Evolutionary conservation across 2,888 invertebrate species (phyloP).

Genomic region (Meganola albula): DNA sequence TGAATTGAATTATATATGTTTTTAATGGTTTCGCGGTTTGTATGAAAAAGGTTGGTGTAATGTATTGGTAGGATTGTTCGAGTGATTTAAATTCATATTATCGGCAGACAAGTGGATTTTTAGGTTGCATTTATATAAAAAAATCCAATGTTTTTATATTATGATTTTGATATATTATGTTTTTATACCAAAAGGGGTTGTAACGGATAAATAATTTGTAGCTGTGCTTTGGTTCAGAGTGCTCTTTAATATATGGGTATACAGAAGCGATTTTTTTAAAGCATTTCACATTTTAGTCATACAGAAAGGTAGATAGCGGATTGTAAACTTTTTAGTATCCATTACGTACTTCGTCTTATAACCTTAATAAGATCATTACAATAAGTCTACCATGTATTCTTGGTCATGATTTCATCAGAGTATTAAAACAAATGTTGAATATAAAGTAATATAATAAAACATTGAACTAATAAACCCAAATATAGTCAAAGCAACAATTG

Average conservation of each 20-base stretch:
- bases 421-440: too few species aligned
- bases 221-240: neutral
- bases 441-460: too few species aligned
- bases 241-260: neutral
- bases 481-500: conserved; percentile 12
- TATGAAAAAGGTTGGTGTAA: conserved; percentile 49
- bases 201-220: neutral
- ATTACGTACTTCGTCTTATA: too few species aligned
- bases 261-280: too few species aligned
- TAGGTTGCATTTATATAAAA: conserved; percentile 23
- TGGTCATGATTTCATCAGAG: too few species aligned
- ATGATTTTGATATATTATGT: conserved; percentile 12
- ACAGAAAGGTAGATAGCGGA: too few species aligned
- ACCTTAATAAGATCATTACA: too few species aligned
- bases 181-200: conserved; percentile 5
- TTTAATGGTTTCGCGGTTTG: conserved; percentile 61
- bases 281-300: too few species aligned
- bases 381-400: too few species aligned
- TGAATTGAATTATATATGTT: conserved; percentile 66
- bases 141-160: conserved; percentile 11
- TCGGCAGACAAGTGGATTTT: conserved; percentile 35
- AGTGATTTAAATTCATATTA: conserved; percentile 53
- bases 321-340: too few species aligned
- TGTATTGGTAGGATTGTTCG: conserved; percentile 54
- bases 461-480: too few species aligned